Evolutionary conservation across 1,140 invertebrate species (phyloP), one percentile per base, ranked within the genome.

Genomic region (Aphelenchoides fujianensis): DNA sequence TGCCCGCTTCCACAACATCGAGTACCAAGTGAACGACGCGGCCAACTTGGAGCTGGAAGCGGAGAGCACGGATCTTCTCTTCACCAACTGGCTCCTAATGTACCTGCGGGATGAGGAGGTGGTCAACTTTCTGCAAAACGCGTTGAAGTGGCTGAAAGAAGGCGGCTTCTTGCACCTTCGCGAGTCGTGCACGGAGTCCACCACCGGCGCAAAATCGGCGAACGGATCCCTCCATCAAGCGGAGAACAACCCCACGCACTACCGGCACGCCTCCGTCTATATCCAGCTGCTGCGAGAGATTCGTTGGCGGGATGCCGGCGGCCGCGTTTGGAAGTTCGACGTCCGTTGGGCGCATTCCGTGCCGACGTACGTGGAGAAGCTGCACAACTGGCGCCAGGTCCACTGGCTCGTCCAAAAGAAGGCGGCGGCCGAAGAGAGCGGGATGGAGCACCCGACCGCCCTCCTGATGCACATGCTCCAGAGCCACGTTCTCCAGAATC

Each of bases 1-100:
- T 76, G 69, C 78, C 2, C 84, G 86, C 69, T 75, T 84, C 37
- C 69, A 70, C 2, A 88, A 89, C 75, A 84, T 89, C 62, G 82
- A 84, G 12, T 89, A 87, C 77, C 74, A 85, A 62, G 84, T 85
- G 53, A 86, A 85, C 34, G 89, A 89, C 81, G 88, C 89, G 16
- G 87, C 86, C 0, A 82, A 87, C 70, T 77, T 88, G n/a, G 74
- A 87, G 36, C 73, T 87, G 36, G 75, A 82, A 0, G 34, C 70
- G 3, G 81, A 84, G 19, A 87, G 86, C 68, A 77, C 82, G 37
- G 88, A 89, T 74, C 68, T 89, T 23, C 85, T 89, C 2, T 89
- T 89, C 81, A 88, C 88, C 74, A 89, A 89, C 77, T 89, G 89
- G 89, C 82, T 89, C 19, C 84, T 89, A 55, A 89, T 89, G 89